Base-by-base conservation (phyloP, 2,113 vertebrate genomes). In the Struthidea cinerea region DNA sequence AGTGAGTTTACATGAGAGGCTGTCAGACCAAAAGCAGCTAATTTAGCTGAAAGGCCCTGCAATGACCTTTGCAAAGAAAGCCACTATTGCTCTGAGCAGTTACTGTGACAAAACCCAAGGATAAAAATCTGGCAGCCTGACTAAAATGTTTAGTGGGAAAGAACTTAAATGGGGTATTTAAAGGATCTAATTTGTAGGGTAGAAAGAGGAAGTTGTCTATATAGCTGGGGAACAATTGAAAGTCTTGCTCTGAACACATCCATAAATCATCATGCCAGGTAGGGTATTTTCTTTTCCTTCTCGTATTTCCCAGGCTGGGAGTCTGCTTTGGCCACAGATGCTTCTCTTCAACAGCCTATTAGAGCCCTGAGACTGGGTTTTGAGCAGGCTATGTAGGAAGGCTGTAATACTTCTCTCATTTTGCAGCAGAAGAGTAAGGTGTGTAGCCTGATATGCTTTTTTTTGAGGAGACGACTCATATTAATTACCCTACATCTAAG, bases 401-500 rank as follows among this genome's bases (percentile, higher is more conserved):
- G 56, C 41, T 81, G 28, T 79, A 82, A 78, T 75, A 59, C 39
- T 75, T 87, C 30, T 92, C 35, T 94, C 64, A 75, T 20, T 87
- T 53, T 16, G 57, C 49, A 91, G 61, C 81, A 39, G 57, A 91
- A 87, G 74, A 79, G 69, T 75, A 56, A 95, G 59, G 28, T 89
- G 37, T 94, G 49, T 44, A 84, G 61, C 56, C 87, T 90, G 37
- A 60, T 94, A 74, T 93, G 50, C 47, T 73, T 82, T 91, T 59
- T 95, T 94, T 71, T 78, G 44, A 92, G 56, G 68, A 81, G 84
- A 95, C 87, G 53, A 94, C 93, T 94, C 77, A 33, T 64, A 77
- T 78, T 94, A 97, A 97, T 97, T 97, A 71, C 95, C 95, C 95
- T 95, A 96, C 89, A 95, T 97, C 81, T 82, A 76, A 84, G 49